Evolutionary conservation across 1,140 invertebrate genomes (phyloP).

Genomic region (Thaumatotibia leucotreta): DNA sequence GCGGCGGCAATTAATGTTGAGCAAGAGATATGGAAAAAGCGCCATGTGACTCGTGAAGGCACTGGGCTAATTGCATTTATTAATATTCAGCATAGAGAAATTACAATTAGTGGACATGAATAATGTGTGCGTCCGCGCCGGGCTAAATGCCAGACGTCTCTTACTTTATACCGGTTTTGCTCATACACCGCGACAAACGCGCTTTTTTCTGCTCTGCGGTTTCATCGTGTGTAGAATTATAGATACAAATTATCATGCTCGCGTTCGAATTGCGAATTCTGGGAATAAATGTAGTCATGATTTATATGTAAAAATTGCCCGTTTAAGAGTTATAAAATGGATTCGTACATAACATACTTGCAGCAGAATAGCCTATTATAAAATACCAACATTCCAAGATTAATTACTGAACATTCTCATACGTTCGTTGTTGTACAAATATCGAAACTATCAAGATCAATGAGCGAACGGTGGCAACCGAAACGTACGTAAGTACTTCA

Average conservation of each 20-base stretch:
- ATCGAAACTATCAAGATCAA: constrained; percentile 54
- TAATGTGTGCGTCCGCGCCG: constrained; percentile 29
- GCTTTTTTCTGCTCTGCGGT: neutral
- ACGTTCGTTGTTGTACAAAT: no score
- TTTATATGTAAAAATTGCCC: neutral
- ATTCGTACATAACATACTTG: no score
- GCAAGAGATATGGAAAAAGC: constrained; percentile 26
- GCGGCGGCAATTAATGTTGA: constrained; percentile 33
- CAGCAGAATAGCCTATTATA: no score
- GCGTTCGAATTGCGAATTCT: neutral
- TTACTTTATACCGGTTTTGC: constrained; percentile 21
- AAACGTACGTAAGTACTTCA: constrained; percentile 59
- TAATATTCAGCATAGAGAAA: constrained; percentile 35
- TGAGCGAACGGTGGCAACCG: constrained; percentile 43
- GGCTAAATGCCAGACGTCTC: constrained; percentile 44
- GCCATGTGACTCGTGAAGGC: constrained; percentile 23
- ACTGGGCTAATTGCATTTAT: constrained; percentile 44
- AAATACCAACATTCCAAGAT: no score
- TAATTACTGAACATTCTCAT: no score
- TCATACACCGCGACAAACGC: constrained; percentile 1
- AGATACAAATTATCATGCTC: neutral
- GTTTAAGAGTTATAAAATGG: no score
- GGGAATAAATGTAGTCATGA: neutral
- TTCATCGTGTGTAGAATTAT: neutral
- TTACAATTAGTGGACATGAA: constrained; percentile 40